Percentiles rank a stretch among this genome's conserved stretches.
Evolutionary conservation across 2,888 invertebrate genomes (phyloP).

Genomic region (Dromius quadrimaculatus): DNA sequence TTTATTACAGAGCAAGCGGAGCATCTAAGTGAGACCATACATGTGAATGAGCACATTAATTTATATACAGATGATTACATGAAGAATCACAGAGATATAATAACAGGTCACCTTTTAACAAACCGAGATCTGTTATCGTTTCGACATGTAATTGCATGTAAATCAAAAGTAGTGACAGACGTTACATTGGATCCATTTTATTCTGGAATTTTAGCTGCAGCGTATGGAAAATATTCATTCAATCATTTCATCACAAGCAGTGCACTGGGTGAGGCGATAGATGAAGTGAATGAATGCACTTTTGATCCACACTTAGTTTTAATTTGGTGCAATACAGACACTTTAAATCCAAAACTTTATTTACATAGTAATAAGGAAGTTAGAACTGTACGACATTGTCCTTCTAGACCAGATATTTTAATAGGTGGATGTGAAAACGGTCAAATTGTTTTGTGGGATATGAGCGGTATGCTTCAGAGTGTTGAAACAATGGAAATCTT

Average conservation of each 20-base stretch:
- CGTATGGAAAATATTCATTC: slow-evolving; percentile 68
- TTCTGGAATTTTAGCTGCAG: slow-evolving; percentile 76
- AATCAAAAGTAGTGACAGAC: slow-evolving; percentile 75
- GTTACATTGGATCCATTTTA: slow-evolving; percentile 79
- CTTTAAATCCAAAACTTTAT: slow-evolving; percentile 76
- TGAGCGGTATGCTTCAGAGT: slow-evolving; percentile 70
- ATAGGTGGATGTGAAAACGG: slow-evolving; percentile 81
- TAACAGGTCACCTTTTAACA: slow-evolving; percentile 62
- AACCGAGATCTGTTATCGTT: slow-evolving; percentile 66
- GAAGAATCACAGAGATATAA: slow-evolving; percentile 62
- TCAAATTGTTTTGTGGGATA: slow-evolving; percentile 79
- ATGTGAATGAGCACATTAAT: slow-evolving; percentile 67
- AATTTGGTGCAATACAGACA: slow-evolving; percentile 81
- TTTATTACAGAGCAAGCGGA: slow-evolving; percentile 7
- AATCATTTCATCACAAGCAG: not conserved
- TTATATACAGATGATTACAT: slow-evolving; percentile 74
- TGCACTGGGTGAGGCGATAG: not conserved
- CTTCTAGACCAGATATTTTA: slow-evolving; percentile 76
- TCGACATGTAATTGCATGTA: slow-evolving; percentile 74
- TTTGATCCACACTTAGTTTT: slow-evolving; percentile 76
- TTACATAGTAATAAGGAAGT: slow-evolving; percentile 78
- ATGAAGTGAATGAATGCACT: slow-evolving; percentile 66
- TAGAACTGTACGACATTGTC: slow-evolving; percentile 75
- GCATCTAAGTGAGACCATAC: slow-evolving; percentile 57
- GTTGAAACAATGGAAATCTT: slow-evolving; percentile 38